These are phyloP conservation scores for Sus cebifrons DNA, from an alignment of 2,797 vertebrate species.

Conservation along the genomic window DNA sequence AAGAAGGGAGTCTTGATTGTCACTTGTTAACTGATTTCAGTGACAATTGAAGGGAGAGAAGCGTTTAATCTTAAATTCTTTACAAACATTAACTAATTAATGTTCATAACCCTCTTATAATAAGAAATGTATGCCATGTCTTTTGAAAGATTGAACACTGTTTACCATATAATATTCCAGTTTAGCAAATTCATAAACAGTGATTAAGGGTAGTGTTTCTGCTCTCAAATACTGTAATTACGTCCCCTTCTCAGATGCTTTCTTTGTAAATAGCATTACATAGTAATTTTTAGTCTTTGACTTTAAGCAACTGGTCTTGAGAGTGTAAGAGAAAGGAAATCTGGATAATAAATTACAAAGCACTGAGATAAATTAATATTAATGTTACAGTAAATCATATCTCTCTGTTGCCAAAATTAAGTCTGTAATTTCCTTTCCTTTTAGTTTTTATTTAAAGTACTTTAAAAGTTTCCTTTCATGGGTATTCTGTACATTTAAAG, in stretches of 20 bases:
- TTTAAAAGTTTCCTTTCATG: background rate
- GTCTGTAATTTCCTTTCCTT: constrained; percentile 11
- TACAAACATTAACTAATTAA: constrained; percentile 49
- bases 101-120: background rate
- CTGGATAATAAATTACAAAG: constrained; percentile 34
- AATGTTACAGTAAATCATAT: background rate
- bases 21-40: constrained; percentile 50
- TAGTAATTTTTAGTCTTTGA: constrained; percentile 70
- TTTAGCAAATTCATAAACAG: constrained; percentile 56
- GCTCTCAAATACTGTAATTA: constrained; percentile 65
- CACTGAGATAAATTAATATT: constrained; percentile 26
- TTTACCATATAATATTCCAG: constrained; percentile 75
- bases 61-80: constrained; percentile 27
- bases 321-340: constrained; percentile 55
- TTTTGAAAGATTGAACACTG: constrained; percentile 41
- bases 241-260: constrained; percentile 22
- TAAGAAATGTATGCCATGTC: constrained; percentile 49
- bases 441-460: constrained; percentile 44
- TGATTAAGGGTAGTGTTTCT: constrained; percentile 67
- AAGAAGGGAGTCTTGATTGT: background rate
- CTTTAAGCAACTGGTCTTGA: constrained; percentile 54
- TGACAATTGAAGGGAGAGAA: constrained; percentile 5
- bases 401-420: constrained; percentile 3
- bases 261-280: constrained; percentile 50
- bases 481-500: background rate